Base-by-base conservation (phyloP, 2,888 invertebrate species). In the Nymphalis urticae region DNA sequence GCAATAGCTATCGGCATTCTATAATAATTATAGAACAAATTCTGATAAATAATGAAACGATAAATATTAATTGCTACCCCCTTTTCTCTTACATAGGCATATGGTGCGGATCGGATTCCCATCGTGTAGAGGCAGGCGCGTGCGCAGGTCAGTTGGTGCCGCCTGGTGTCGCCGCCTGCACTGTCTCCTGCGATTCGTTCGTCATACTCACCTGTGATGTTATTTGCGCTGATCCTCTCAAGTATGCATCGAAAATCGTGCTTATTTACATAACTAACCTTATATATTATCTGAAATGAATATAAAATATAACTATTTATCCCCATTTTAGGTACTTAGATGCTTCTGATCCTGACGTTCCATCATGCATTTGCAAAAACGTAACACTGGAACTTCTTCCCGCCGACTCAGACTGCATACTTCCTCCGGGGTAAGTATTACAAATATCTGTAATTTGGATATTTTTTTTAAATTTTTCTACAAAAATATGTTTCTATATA, bases 81-180 rank as follows among this genome's bases (percentile, higher is more conserved):
- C 8, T 50, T 50, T 24, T 27, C 19, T 17, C 19, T 19, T 63
- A 62, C n/a, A 1, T 70, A 92, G 92, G 89, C 63, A 82, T 90
- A 47, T 90, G 92, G 91, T 92, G 92, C 54, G 90, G 90, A 0
- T 85, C 90, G 0, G 87, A 87, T 48, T 85, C 88, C 0, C 88
- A 89, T 74, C 86, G 90, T 21, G 86, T 90, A 59, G 90, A 92
- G 56, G 86, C 89, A 0, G 90, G 90, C 24, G 84, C 88, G 2
- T 92, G 92, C 74, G 87, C 90, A 1, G 91, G 90, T 0, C 86
- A 86, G 70, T 81, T 85, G n/a, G 85, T 90, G 50, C 92, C 91
- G 2, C 88, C 84, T 19, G 81, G 82, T 32, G 87, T 86, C 16
- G 86, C 86, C 1, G 73, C 83, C 0, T 92, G 92, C 74, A 79